Evolutionary conservation across 2,113 vertebrate genomes (phyloP).

Genomic region (Alectura lathami): DNA sequence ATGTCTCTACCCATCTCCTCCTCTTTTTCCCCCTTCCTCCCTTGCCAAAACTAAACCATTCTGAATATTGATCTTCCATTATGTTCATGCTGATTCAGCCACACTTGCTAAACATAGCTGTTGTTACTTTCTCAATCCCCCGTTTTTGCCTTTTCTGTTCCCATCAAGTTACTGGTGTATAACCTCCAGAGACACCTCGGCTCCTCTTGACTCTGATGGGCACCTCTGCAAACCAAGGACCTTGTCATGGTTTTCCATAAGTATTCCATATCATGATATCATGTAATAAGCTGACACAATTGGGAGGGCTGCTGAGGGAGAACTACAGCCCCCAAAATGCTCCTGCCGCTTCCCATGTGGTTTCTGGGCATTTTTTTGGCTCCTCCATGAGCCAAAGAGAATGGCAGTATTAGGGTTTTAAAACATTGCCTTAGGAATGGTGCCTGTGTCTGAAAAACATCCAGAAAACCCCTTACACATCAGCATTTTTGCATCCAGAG

Average conservation of each 20-base stretch:
- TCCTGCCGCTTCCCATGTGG: no score
- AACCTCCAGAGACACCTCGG: not conserved
- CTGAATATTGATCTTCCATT: not conserved
- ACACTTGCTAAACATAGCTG: not conserved
- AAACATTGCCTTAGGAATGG: not conserved
- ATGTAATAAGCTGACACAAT: no score
- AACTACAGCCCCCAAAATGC: no score
- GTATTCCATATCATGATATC: no score
- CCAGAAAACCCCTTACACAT: not conserved
- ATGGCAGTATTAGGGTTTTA: not conserved
- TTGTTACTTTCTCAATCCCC: conserved; percentile 2
- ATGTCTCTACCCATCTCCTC: not conserved
- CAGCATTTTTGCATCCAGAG: not conserved
- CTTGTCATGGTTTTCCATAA: no score
- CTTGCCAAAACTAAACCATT: conserved; percentile 43
- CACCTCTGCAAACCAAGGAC: not conserved
- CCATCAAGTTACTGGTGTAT: not conserved
- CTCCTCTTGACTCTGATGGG: not conserved
- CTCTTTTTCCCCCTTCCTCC: not conserved
- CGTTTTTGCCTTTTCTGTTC: conserved; percentile 36
- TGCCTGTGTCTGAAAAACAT: not conserved
- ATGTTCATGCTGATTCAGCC: not conserved
- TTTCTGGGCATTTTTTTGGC: no score
- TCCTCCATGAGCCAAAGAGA: no score
- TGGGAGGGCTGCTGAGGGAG: no score